Base-by-base conservation (phyloP, 2,888 invertebrate genomes). In the Alloplasta piceator region DNA sequence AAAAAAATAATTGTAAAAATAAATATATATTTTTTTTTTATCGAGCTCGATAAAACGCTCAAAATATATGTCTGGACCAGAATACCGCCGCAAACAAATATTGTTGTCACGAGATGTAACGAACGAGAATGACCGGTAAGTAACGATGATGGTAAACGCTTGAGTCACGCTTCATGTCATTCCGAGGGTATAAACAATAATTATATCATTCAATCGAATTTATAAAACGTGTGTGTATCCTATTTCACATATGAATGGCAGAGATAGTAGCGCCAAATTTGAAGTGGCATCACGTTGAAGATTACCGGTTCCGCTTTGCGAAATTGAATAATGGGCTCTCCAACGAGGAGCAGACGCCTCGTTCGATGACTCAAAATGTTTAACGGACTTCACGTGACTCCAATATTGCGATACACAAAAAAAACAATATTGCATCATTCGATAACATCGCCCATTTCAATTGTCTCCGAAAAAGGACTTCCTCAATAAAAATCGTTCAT, bases 341-440 rank as follows among this genome's bases (percentile, higher is more conserved):
- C 41, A 50, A 16, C 60, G 55, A 81, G 77, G 74, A 81, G 68
- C 36, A n/a, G 67, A 79, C 73, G 63, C 73, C 73, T 77, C 73
- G 39, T 77, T 58, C 66, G 41, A 70, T 77, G 76, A 80, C 82
- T 82, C 82, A 82, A 82, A 82, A 80, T 80, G 64, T 60, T 82
- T 80, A 77, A 80, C 72, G 66, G 76, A 26, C 26, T 26, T 2
- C 26, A 1, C 26, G 26, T 26, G 26, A 26, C 26, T 26, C 26
- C 3, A 26, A 26, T 26, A 26, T 26, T 26, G 1, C 26, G 26
- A 3, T 26, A 26, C 26, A 26, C 26, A 26, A 26, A 26, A 26
- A 3, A 26, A 26, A 3, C 26, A 26, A 26, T 26, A 26, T 26
- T 26, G 26, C 26, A 26, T 3, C 26, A 26, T 26, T 26, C 26